phyloP scores from a whole-genome alignment of 2,888 invertebrate genomes.

The Pollenia labialis region DNA sequence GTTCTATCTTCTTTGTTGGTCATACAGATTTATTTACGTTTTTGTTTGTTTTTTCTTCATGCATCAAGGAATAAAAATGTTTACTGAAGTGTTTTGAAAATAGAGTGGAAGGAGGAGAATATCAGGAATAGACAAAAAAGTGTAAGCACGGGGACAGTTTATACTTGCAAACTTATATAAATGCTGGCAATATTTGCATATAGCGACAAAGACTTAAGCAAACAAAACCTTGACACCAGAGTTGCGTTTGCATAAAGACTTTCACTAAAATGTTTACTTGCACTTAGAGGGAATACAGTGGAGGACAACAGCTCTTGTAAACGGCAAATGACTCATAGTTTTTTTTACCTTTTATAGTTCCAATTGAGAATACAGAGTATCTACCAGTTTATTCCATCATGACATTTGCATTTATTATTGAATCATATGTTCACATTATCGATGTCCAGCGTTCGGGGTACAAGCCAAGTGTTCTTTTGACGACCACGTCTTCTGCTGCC shows the following conservation, averaged over 20 bases:
- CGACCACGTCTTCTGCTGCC: too few relatives aligned
- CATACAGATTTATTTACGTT: not conserved
- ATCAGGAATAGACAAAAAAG: not conserved
- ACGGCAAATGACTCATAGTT: too few relatives aligned
- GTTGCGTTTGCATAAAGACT: not conserved
- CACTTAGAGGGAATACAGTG: not conserved
- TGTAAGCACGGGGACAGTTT: not conserved
- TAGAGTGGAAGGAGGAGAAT: not conserved
- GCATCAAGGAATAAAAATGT: conserved; percentile 41
- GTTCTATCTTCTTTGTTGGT: not conserved
- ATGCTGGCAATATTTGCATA: not conserved
- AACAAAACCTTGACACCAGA: conserved; percentile 41
- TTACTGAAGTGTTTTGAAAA: conserved; percentile 36
- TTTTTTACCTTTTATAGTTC: too few relatives aligned
- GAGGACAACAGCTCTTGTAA: not conserved
- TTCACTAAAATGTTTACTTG: not conserved
- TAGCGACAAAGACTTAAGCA: not conserved
- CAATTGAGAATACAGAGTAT: too few relatives aligned
- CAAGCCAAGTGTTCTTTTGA: too few relatives aligned
- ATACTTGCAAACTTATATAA: not conserved
- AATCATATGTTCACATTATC: too few relatives aligned
- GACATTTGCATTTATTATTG: too few relatives aligned
- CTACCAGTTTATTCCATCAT: too few relatives aligned
- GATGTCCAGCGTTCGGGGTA: too few relatives aligned
- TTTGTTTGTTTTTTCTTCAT: conserved; percentile 1